phyloP scores from a whole-genome alignment of 2,888 invertebrate species.

The Melieria picta region DNA sequence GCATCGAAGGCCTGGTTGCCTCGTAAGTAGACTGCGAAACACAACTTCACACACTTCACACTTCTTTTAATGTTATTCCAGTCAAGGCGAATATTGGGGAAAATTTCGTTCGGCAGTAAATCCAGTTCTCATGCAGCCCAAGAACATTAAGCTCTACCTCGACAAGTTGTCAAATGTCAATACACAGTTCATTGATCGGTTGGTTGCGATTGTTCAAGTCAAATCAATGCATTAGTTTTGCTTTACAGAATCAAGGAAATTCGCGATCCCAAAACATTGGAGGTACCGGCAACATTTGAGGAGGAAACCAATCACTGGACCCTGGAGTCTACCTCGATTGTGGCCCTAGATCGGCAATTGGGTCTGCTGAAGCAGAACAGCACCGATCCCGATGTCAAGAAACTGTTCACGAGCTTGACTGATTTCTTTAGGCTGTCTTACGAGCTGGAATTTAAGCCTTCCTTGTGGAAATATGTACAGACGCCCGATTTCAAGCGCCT shows the following conservation, averaged over 20 bases:
- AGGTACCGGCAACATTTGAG: conserved; percentile 66
- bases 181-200: conserved; percentile 60
- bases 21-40: conserved; percentile 42
- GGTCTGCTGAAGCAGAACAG: conserved; percentile 48
- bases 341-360: conserved; percentile 64
- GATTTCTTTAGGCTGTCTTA: conserved; percentile 38
- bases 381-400: conserved; percentile 42
- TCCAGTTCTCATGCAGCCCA: conserved; percentile 74
- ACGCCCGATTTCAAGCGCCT: conserved; percentile 49
- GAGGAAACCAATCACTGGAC: conserved; percentile 70
- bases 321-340: conserved; percentile 68
- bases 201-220: background rate
- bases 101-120: conserved; percentile 74
- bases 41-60: background rate
- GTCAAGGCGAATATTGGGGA: conserved; percentile 72
- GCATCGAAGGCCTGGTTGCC: conserved; percentile 49
- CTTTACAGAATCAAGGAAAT: conserved; percentile 56
- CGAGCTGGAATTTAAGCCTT: conserved; percentile 52
- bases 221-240: background rate
- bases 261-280: conserved; percentile 53
- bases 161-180: conserved; percentile 68
- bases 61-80: conserved; percentile 20
- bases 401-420: conserved; percentile 44
- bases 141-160: conserved; percentile 69
- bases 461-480: conserved; percentile 48